A percentile compares a stretch with the other conserved stretches of the same genome.
These are phyloP conservation scores for Clinocottus analis DNA, from an alignment of 2,113 vertebrate genomes.

Conservation along the genomic window DNA sequence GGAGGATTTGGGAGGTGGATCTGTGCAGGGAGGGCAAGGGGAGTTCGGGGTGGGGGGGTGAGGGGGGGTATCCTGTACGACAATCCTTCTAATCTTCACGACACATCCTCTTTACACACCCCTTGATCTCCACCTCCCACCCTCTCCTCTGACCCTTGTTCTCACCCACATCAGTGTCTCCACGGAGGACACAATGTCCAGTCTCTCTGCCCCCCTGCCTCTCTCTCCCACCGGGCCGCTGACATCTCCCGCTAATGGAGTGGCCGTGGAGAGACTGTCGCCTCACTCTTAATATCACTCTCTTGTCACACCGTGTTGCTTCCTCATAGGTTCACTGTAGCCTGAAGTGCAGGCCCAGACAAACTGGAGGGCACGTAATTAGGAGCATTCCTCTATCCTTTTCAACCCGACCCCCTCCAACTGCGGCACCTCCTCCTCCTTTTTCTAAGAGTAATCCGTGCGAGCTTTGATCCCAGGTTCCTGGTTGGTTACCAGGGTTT, in stretches of 20 bases:
- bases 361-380: constrained; percentile 82
- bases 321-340: constrained; percentile 79
- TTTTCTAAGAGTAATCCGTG: constrained; percentile 79
- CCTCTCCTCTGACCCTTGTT: constrained; percentile 60
- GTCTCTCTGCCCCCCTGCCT: constrained; percentile 29
- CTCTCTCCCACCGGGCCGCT: constrained; percentile 45
- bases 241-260: constrained; percentile 65
- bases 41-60: too few species aligned
- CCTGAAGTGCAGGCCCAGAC: constrained; percentile 75
- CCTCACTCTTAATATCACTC: constrained; percentile 79
- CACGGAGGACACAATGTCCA: constrained; percentile 62
- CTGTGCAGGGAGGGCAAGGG: background rate
- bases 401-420: constrained; percentile 73
- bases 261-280: constrained; percentile 63
- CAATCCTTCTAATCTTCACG: constrained; percentile 69
- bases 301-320: constrained; percentile 77
- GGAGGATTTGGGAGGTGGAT: constrained; percentile 26
- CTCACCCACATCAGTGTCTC: constrained; percentile 67
- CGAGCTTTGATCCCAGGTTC: constrained; percentile 86
- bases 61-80: constrained; percentile 52
- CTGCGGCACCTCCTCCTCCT: constrained; percentile 70
- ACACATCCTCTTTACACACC: constrained; percentile 76
- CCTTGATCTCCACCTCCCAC: constrained; percentile 72
- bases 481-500: constrained; percentile 69
- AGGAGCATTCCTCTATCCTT: constrained; percentile 87